These are phyloP conservation scores for Scaptomyza cyrtandrae DNA, from an alignment of 2,888 invertebrate genomes.

Conservation along the genomic window DNA sequence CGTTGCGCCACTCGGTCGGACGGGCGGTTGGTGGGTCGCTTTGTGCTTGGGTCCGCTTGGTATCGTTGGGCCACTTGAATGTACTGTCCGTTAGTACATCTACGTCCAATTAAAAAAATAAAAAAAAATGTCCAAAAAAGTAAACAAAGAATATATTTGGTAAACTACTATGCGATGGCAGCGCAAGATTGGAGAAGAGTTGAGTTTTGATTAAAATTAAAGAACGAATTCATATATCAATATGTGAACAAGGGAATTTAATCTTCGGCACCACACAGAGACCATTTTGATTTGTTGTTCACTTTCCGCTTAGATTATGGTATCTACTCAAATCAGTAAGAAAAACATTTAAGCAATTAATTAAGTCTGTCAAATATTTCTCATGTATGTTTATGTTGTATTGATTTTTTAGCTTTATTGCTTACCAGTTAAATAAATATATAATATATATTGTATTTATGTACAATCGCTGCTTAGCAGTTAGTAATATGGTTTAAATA, in stretches of 20 bases:
- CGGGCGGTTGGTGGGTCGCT: too few species aligned
- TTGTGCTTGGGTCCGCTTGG: too few species aligned
- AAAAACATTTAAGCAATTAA: background rate
- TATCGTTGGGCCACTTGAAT: too few species aligned
- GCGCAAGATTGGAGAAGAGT: background rate
- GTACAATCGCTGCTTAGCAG: conserved; percentile 64
- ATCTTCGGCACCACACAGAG: background rate
- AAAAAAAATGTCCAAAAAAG: too few species aligned
- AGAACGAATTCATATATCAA: background rate
- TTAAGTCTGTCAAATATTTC: background rate
- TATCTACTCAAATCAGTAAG: background rate
- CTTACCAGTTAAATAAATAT: conserved; percentile 50
- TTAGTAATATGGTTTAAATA: conserved; percentile 10
- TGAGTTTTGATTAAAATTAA: background rate
- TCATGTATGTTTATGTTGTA: conserved; percentile 4
- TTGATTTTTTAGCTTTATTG: conserved; percentile 15
- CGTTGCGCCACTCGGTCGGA: too few species aligned
- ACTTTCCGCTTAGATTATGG: background rate
- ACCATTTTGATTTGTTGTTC: background rate
- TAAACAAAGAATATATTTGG: too few species aligned
- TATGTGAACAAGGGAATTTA: background rate
- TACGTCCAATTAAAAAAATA: too few species aligned
- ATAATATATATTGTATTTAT: conserved; percentile 39
- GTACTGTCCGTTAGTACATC: too few species aligned
- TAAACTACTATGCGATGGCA: background rate